These are phyloP conservation scores for Silurus aristotelis DNA, from an alignment of 2,797 vertebrate genomes.

Conservation along the genomic window DNA sequence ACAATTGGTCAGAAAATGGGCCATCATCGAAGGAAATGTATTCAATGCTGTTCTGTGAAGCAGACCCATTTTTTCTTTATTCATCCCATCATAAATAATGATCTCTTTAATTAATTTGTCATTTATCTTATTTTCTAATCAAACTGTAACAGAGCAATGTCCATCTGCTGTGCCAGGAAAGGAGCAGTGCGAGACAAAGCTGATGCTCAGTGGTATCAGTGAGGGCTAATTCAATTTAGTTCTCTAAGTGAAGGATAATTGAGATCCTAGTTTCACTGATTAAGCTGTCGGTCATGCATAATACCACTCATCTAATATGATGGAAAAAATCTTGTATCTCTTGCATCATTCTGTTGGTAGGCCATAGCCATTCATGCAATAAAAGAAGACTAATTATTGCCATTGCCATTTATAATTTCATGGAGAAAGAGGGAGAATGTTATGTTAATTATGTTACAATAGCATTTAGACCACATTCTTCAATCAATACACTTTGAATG, in stretches of 20 bases:
- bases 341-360: slow-evolving; percentile 27
- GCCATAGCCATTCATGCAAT: slow-evolving; percentile 1
- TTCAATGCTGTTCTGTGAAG: slow-evolving; percentile 37
- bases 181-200: slow-evolving; percentile 30
- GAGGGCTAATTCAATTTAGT: slow-evolving; percentile 63
- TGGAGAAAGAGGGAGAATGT: neutral
- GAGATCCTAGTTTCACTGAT: slow-evolving; percentile 64
- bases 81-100: slow-evolving; percentile 52
- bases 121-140: slow-evolving; percentile 68
- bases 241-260: slow-evolving; percentile 65
- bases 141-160: slow-evolving; percentile 61
- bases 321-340: slow-evolving; percentile 31
- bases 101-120: slow-evolving; percentile 64
- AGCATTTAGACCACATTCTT: neutral
- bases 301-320: slow-evolving; percentile 50
- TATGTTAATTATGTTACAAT: neutral
- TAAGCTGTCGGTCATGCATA: slow-evolving; percentile 51
- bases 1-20: slow-evolving; percentile 40
- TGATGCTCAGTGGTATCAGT: slow-evolving; percentile 42
- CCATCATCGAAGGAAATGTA: slow-evolving; percentile 57
- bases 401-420: neutral
- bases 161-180: slow-evolving; percentile 39
- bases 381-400: slow-evolving; percentile 24
- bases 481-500: neutral
- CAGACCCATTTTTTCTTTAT: slow-evolving; percentile 41